Conservation (phyloP, 2,888 invertebrate species). For the Euplexia lucipara region DNA sequence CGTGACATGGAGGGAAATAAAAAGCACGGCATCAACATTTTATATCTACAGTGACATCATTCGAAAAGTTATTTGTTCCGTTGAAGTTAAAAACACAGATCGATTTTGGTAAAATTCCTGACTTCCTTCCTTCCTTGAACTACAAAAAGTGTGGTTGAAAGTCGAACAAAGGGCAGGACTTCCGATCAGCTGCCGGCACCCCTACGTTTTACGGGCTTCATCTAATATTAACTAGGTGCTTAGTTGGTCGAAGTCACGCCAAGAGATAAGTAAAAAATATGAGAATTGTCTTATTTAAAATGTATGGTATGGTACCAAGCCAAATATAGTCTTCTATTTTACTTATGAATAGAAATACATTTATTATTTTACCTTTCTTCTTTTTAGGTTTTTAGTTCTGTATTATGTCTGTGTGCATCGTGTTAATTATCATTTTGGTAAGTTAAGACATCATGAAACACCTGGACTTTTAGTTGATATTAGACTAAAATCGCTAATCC, state of each 20-base stretch:
- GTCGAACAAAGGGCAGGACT: slow-evolving; percentile 89
- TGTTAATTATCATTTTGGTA: background rate
- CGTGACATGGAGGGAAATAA: slow-evolving; percentile 62
- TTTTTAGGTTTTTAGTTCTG: background rate
- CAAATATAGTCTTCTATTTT: slow-evolving; percentile 20
- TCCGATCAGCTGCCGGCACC: slow-evolving; percentile 91
- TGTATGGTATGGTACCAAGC: slow-evolving; percentile 27
- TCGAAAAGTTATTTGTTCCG: slow-evolving; percentile 9
- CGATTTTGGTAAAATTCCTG: slow-evolving; percentile 65
- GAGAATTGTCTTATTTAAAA: slow-evolving; percentile 54
- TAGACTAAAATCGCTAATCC: no score
- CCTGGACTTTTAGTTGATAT: no score
- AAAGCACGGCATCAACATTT: slow-evolving; percentile 38
- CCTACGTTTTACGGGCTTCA: slow-evolving; percentile 87
- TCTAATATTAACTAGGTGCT: slow-evolving; percentile 83
- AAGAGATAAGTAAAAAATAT: slow-evolving; percentile 68
- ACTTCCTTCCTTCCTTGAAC: slow-evolving; percentile 84
- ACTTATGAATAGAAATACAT: slow-evolving; percentile 11
- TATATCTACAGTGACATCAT: slow-evolving; percentile 33
- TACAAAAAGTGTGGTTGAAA: slow-evolving; percentile 82
- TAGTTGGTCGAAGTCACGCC: slow-evolving; percentile 70
- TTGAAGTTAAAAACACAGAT: slow-evolving; percentile 45
- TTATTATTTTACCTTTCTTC: background rate
- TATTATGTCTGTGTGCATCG: background rate
- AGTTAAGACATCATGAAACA: no score